phyloP scores from a whole-genome alignment of 2,888 invertebrate genomes.

The Melieria omissa region DNA sequence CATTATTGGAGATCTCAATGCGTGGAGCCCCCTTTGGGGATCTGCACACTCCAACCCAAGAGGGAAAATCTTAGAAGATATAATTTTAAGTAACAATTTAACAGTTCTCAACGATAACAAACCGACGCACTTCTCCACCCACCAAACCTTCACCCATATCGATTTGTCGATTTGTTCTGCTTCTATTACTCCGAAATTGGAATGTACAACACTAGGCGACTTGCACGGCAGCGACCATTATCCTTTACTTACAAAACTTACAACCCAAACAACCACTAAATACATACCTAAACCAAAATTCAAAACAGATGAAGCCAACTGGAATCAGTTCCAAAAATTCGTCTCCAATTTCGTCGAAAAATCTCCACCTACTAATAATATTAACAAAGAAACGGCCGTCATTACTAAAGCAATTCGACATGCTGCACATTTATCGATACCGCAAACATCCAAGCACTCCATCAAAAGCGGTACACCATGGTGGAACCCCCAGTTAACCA shows the following conservation, averaged over 20 bases:
- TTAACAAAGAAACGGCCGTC: conserved; percentile 10
- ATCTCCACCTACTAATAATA: conserved; percentile 2
- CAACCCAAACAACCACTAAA: too few species aligned
- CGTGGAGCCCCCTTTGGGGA: conserved; percentile 31
- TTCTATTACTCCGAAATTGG: background rate
- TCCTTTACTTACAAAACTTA: too few species aligned
- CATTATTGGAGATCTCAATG: conserved; percentile 24
- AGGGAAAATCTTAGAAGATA: conserved; percentile 17
- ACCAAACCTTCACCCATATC: conserved; percentile 16
- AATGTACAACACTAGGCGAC: conserved; percentile 19
- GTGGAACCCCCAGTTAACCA: conserved; percentile 2
- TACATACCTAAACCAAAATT: conserved; percentile 11
- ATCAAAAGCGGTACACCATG: background rate
- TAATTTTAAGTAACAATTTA: conserved; percentile 10
- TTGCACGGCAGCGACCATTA: background rate
- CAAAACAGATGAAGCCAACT: conserved; percentile 5
- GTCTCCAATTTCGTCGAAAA: background rate
- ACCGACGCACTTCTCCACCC: background rate
- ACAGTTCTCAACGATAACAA: background rate
- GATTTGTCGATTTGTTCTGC: conserved; percentile 22
- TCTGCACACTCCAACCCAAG: conserved; percentile 9
- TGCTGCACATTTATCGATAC: conserved; percentile 3
- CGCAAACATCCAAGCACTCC: background rate
- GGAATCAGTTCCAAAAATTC: conserved; percentile 1
- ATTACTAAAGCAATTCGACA: background rate